Evolutionary conservation across 2,113 vertebrate species (phyloP).

Genomic region (Catagonus wagneri): DNA sequence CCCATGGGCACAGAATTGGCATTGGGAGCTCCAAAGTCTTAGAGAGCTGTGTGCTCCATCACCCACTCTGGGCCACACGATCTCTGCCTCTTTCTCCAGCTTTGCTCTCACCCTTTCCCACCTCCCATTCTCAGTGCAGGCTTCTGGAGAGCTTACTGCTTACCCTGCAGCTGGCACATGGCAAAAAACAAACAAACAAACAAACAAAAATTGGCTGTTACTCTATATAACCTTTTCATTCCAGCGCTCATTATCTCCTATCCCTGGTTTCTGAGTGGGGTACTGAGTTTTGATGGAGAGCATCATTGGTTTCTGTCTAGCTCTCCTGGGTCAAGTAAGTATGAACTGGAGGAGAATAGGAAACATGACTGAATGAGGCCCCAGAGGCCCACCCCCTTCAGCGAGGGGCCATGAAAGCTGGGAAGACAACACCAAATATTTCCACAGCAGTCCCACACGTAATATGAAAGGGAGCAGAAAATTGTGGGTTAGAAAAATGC

Average conservation of each 20-base stretch:
- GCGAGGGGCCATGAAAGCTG: neutral
- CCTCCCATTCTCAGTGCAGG: neutral
- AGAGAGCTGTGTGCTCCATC: too few species aligned
- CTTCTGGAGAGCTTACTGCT: neutral
- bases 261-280: neutral
- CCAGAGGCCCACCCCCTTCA: neutral
- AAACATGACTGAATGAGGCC: neutral
- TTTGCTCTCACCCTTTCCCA: neutral
- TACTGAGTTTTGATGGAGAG: neutral
- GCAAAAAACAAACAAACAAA: neutral
- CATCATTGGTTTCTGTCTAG: neutral
- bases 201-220: neutral
- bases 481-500: neutral
- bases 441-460: neutral
- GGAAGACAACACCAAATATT: neutral
- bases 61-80: too few species aligned
- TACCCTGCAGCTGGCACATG: neutral
- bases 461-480: neutral
- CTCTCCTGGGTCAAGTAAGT: neutral
- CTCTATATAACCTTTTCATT: neutral
- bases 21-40: neutral
- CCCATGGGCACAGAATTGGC: neutral
- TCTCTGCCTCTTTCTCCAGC: neutral
- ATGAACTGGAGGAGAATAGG: neutral
- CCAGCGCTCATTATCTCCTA: neutral